phyloP scores from a whole-genome alignment of 2,888 invertebrate genomes.

The Oligia fasciuncula region DNA sequence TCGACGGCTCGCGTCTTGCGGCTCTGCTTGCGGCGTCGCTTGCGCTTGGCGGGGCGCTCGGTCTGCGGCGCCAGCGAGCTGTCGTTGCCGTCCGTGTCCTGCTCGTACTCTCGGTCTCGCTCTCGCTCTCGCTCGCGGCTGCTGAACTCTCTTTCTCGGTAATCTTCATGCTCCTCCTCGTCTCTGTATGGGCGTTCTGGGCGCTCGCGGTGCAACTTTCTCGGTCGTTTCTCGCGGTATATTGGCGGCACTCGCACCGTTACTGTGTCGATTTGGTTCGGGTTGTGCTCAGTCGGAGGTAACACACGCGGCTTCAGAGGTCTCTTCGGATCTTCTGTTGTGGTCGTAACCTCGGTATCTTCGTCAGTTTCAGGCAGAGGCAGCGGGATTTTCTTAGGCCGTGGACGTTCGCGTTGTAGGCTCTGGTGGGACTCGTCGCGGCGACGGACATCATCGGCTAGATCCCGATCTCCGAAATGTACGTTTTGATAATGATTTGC shows the following conservation, averaged over 20 bases:
- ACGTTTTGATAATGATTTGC: constrained; percentile 82
- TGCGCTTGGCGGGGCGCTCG: constrained; percentile 75
- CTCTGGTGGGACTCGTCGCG: constrained; percentile 74
- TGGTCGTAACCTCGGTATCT: constrained; percentile 83
- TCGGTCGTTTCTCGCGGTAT: constrained; percentile 84
- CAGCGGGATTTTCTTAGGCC: constrained; percentile 72
- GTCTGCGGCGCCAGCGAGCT: constrained; percentile 73
- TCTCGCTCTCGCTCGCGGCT: constrained; percentile 59
- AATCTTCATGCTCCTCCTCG: constrained; percentile 63
- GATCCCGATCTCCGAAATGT: constrained; percentile 84
- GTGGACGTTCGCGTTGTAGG: constrained; percentile 73
- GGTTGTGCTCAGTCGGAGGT: constrained; percentile 88
- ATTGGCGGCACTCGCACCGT: constrained; percentile 88
- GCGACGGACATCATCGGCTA: constrained; percentile 71
- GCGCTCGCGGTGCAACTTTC: constrained; percentile 83
- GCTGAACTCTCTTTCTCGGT: constrained; percentile 53
- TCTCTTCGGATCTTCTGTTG: constrained; percentile 84
- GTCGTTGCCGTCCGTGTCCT: constrained; percentile 76
- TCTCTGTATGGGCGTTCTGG: constrained; percentile 78
- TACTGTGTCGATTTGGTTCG: constrained; percentile 87
- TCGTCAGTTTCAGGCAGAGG: constrained; percentile 76
- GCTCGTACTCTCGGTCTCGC: constrained; percentile 60
- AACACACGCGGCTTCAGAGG: constrained; percentile 83
- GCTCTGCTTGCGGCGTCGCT: constrained; percentile 78
- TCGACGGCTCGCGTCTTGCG: constrained; percentile 74